Conservation (phyloP, 2,113 vertebrate species). For the Tetrax tetrax region DNA sequence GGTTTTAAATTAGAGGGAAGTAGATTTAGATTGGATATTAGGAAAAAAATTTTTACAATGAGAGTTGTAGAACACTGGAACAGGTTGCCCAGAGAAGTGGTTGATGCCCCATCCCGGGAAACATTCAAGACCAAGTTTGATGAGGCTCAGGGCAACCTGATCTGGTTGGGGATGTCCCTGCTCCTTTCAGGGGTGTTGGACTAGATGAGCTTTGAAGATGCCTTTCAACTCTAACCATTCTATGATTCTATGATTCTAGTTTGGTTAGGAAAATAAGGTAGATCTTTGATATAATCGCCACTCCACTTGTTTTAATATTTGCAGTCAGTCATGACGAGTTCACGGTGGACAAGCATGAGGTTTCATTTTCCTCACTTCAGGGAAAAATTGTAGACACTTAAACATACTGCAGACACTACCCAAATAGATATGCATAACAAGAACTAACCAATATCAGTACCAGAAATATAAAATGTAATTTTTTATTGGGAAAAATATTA, state of each 20-base stretch:
- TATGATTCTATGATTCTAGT: background rate
- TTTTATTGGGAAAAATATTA: background rate
- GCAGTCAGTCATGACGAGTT: background rate
- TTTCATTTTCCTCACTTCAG: background rate
- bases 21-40: too few species aligned
- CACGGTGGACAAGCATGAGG: background rate
- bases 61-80: too few species aligned
- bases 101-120: too few species aligned
- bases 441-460: background rate
- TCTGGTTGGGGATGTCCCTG: too few species aligned
- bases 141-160: too few species aligned
- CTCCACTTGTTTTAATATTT: background rate
- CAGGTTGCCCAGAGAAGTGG: too few species aligned
- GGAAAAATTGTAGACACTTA: fast-evolving
- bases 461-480: background rate
- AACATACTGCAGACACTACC: background rate
- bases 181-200: too few species aligned
- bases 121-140: too few species aligned
- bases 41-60: too few species aligned
- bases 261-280: background rate
- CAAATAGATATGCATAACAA: background rate
- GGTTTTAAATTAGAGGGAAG: too few species aligned
- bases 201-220: too few species aligned
- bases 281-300: background rate
- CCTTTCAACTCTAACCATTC: too few species aligned